Base-by-base conservation (phyloP, 1,140 invertebrate genomes). In the Drosophila simulans region DNA sequence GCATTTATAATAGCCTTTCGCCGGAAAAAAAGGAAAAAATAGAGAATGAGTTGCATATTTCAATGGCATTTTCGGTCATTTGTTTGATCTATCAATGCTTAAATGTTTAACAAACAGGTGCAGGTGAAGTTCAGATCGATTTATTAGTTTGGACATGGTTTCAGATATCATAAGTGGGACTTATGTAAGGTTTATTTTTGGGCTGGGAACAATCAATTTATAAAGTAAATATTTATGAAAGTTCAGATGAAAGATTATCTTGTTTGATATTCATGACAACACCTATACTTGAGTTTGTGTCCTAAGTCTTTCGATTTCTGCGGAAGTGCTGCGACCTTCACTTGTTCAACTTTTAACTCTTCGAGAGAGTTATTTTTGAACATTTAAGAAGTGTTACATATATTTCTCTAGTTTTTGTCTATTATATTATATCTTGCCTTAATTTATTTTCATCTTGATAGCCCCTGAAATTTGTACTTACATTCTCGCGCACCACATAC, bases 401-500 rank as follows among this genome's bases (percentile, higher is more conserved):
- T 17, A 1, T 17, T 17, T 17, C 1, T 17, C 17, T 17, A 17
- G 17, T 17, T 17, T 17, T 17, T 17, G 0, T 1, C 17, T 17
- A 17, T 3, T 17, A 1, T 22, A 22, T 22, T 3, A 31, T 31
- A 3, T 31, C 8, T 8, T 3, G 0, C 8, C 2, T 0, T 31
- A 31, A 31, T 31, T 31, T 1, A 31, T 8, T 15, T 2, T 17
- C 7, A 20, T 10, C 17, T 11, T 3, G 1, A 7, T 39, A 4
- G 12, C 4, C 13, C 4, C 4, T 13, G 2, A 4, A 15, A 10
- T 5, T 31, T 34, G 37, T 34, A 92, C 91, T 93, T 94, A 97
- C 96, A 94, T 95, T 95, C 86, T 95, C 95, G 90, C 95, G 94
- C 17, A 95, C 94, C 55, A 97, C 94, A 62, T 94, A 94, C 62